These are phyloP conservation scores for Xerus inauris DNA, from an alignment of 2,113 vertebrate species.

Conservation along the genomic window DNA sequence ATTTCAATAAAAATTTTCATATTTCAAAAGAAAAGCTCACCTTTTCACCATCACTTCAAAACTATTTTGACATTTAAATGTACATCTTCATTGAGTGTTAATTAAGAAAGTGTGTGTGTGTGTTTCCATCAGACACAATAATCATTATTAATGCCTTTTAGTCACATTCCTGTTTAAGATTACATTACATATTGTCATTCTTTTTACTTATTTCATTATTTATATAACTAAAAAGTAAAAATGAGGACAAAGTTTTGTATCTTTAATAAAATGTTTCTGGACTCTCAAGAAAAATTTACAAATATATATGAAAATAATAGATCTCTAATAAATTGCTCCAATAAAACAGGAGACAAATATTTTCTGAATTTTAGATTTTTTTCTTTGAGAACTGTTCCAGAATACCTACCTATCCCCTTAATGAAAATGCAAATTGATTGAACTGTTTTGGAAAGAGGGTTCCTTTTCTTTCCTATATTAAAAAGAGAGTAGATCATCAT, in stretches of 20 bases:
- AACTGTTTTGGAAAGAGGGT: not conserved
- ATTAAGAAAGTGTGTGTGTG: not conserved
- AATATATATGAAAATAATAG: not conserved
- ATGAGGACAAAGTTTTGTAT: not conserved
- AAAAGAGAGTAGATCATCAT: not conserved
- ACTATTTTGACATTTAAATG: not conserved
- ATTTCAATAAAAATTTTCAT: slow-evolving; percentile 1
- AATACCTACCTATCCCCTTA: not conserved
- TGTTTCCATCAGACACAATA: not conserved
- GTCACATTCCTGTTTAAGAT: not conserved
- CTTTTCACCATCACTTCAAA: not conserved
- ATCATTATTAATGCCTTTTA: not conserved
- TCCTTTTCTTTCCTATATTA: not conserved
- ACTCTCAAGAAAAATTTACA: not conserved
- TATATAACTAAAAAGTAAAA: not conserved
- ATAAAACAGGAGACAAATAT: not conserved
- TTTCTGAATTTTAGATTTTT: not conserved
- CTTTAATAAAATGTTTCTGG: not conserved
- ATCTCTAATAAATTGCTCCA: not conserved
- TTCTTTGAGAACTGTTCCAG: not conserved
- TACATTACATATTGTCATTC: rapidly evolving
- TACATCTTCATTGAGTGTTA: not conserved
- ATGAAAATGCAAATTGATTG: not conserved
- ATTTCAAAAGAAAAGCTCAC: not conserved
- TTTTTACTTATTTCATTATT: not conserved